These are phyloP conservation scores for Eulemur macaco DNA, from an alignment of 2,113 vertebrate genomes.

Conservation along the genomic window DNA sequence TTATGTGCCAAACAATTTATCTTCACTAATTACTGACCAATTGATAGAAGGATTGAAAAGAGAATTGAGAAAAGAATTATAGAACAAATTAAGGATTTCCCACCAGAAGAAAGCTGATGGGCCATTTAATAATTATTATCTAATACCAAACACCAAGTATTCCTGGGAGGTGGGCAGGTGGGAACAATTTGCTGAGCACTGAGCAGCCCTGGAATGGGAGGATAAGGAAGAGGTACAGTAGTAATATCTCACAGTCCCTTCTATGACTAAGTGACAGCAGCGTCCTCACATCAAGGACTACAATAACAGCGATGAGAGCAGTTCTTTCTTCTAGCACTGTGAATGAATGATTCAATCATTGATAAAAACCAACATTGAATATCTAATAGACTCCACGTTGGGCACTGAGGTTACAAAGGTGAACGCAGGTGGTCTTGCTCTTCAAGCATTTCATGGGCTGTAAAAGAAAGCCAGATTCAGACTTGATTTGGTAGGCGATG, in stretches of 20 bases:
- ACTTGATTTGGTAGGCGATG: not conserved
- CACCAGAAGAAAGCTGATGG: not conserved
- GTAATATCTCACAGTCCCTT: not conserved
- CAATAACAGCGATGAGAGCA: not conserved
- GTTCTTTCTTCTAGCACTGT: not conserved
- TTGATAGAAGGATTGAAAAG: not conserved
- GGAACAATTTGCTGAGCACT: not conserved
- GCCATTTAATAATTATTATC: not conserved
- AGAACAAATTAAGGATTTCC: not conserved
- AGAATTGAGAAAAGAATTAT: conserved; percentile 12
- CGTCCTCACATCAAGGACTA: not conserved
- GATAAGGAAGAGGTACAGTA: not conserved
- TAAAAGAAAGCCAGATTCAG: not conserved
- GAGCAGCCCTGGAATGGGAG: not conserved
- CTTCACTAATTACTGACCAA: not conserved
- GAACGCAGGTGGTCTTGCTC: not conserved
- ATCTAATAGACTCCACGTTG: not conserved
- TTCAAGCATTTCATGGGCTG: not conserved
- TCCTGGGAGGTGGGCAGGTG: not conserved
- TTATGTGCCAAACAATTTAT: not conserved
- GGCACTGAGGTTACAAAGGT: not conserved
- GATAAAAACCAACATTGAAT: not conserved
- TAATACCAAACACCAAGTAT: not conserved
- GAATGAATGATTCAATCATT: conserved; percentile 11
- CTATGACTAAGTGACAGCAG: not conserved